phyloP scores from a whole-genome alignment of 1,140 invertebrate species.

The Anthonomus grandis region DNA sequence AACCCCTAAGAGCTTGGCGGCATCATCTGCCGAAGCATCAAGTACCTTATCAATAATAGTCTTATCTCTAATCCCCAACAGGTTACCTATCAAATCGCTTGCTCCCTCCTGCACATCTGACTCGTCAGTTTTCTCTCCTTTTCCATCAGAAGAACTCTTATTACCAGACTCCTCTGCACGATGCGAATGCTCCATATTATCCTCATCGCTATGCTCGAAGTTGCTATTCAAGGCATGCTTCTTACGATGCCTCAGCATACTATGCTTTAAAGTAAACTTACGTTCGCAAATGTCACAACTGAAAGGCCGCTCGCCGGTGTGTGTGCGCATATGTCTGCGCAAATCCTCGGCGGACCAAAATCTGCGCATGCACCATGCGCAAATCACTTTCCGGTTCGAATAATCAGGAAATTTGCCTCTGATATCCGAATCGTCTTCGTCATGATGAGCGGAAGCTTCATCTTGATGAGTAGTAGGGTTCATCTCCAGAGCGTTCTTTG shows the following conservation, averaged over 20 bases:
- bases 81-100: slow-evolving; percentile 81
- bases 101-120: slow-evolving; percentile 54
- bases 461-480: slow-evolving; percentile 52
- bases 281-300: slow-evolving; percentile 77
- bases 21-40: slow-evolving; percentile 76
- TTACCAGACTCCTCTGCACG: background rate
- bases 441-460: slow-evolving; percentile 39
- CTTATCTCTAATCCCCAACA: slow-evolving; percentile 81
- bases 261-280: slow-evolving; percentile 88
- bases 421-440: slow-evolving; percentile 55
- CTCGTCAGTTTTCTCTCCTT: too few species aligned
- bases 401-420: slow-evolving; percentile 79
- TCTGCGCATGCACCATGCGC: slow-evolving; percentile 85
- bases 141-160: slow-evolving; percentile 8
- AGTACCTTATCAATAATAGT: slow-evolving; percentile 85
- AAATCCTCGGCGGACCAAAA: slow-evolving; percentile 94
- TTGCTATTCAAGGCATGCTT: slow-evolving; percentile 61
- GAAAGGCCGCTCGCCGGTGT: slow-evolving; percentile 78
- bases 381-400: slow-evolving; percentile 84
- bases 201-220: slow-evolving; percentile 46
- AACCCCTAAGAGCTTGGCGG: slow-evolving; percentile 81
- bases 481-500: slow-evolving; percentile 74
- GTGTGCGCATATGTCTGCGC: slow-evolving; percentile 85
- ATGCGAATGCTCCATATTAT: slow-evolving; percentile 11
- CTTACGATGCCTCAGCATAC: slow-evolving; percentile 86